These are phyloP conservation scores for Heliconius hermathena DNA, from an alignment of 1,140 invertebrate genomes.

Conservation along the genomic window DNA sequence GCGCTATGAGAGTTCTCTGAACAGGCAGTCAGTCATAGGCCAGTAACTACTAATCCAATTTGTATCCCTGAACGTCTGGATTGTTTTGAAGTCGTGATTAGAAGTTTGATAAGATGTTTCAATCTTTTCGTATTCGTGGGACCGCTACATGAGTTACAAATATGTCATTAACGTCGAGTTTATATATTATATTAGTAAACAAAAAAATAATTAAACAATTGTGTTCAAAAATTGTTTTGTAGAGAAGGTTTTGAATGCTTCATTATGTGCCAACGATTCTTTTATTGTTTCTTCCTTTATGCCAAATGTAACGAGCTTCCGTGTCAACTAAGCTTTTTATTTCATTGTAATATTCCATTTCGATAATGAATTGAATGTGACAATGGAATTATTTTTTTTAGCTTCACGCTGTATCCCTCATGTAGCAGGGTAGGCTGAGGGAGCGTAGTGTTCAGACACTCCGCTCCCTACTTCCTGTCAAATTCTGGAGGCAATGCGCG, in stretches of 20 bases:
- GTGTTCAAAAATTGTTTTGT: constrained; percentile 28
- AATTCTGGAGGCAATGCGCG: too few species aligned
- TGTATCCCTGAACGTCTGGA: constrained; percentile 66
- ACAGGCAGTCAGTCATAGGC: constrained; percentile 53
- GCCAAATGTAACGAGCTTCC: constrained; percentile 18
- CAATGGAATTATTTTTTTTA: too few species aligned
- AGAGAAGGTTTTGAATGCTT: constrained; percentile 29
- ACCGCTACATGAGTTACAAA: neutral
- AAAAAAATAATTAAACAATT: neutral
- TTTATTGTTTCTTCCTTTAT: constrained; percentile 35
- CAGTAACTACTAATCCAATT: constrained; percentile 56
- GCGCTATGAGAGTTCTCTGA: constrained; percentile 15
- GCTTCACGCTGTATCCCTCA: too few species aligned
- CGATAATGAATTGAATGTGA: neutral
- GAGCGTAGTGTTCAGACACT: too few species aligned
- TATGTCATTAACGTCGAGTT: neutral
- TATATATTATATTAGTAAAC: neutral
- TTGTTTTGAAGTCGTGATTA: constrained; percentile 68
- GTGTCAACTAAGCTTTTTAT: constrained; percentile 1
- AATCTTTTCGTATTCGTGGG: constrained; percentile 37
- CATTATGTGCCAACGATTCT: constrained; percentile 34
- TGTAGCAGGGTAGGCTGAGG: too few species aligned
- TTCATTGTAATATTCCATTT: constrained; percentile 33
- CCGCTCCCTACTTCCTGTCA: too few species aligned
- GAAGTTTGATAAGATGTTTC: constrained; percentile 57